Conservation (phyloP, 2,113 vertebrate genomes). For the Pyrgilauda ruficollis region DNA sequence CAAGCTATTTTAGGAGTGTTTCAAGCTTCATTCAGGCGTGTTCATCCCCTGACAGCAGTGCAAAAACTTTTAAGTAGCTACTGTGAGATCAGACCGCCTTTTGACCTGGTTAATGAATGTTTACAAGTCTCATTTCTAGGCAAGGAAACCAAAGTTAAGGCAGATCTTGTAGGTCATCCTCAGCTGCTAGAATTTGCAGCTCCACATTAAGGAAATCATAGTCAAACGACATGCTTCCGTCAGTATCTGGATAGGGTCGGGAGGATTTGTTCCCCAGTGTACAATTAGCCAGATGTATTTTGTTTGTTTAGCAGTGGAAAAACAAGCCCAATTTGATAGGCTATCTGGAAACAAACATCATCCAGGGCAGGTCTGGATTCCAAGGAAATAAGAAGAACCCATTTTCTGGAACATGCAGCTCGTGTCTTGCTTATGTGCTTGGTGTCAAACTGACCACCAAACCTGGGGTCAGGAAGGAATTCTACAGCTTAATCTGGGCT, state of each 20-base stretch:
- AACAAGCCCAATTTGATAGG: not conserved
- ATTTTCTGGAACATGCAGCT: not conserved
- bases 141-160: not conserved
- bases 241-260: constrained; percentile 1
- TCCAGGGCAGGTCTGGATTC: not conserved
- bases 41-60: not conserved
- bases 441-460: not conserved
- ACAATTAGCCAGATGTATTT: constrained; percentile 29
- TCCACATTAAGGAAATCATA: not conserved
- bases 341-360: constrained; percentile 8
- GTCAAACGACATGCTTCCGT: not conserved
- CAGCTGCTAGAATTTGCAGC: not conserved
- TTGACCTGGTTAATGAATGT: constrained; percentile 18
- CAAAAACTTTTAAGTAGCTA: constrained; percentile 4
- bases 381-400: not conserved
- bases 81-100: not conserved
- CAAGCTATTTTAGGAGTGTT: constrained; percentile 45
- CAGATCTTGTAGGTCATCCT: not conserved
- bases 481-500: not conserved
- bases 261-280: not conserved
- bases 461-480: not conserved
- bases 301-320: not conserved
- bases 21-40: not conserved
- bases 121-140: not conserved
- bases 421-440: not conserved